These are phyloP conservation scores for Carcinoscorpius rotundicauda DNA, from an alignment of 1,140 invertebrate species.

Conservation along the genomic window DNA sequence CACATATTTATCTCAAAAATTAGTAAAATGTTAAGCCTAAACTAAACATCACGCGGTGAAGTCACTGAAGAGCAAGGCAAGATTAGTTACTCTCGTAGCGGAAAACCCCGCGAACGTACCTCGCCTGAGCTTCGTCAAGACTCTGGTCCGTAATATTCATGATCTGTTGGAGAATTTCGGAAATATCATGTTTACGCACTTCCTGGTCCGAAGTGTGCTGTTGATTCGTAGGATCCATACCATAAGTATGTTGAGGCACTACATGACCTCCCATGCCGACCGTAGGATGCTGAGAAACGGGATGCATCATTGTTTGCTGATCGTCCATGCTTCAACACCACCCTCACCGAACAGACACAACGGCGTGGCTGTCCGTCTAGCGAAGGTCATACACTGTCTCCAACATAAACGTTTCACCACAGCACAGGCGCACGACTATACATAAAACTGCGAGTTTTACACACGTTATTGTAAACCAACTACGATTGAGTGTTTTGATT, in stretches of 20 bases:
- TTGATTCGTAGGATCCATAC: slow-evolving; percentile 12
- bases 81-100: no score
- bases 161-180: slow-evolving; percentile 74
- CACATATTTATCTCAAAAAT: not conserved
- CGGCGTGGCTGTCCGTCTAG: not conserved
- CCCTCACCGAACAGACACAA: not conserved
- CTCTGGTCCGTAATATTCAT: slow-evolving; percentile 98
- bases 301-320: slow-evolving; percentile 36
- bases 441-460: slow-evolving; percentile 16
- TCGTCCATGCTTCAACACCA: slow-evolving; percentile 26
- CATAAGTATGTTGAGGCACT: slow-evolving; percentile 30
- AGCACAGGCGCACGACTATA: slow-evolving; percentile 14
- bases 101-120: slow-evolving; percentile 39
- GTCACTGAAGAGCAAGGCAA: no score
- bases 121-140: slow-evolving; percentile 92
- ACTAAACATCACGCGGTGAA: no score
- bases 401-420: slow-evolving; percentile 7
- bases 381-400: no score
- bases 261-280: slow-evolving; percentile 31
- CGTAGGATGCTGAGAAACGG: slow-evolving; percentile 32
- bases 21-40: not conserved
- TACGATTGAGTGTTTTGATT: slow-evolving; percentile 25
- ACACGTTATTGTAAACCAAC: slow-evolving; percentile 19
- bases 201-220: slow-evolving; percentile 36
- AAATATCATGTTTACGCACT: slow-evolving; percentile 32